These are phyloP conservation scores for Drosophila willistoni DNA, from an alignment of 1,140 invertebrate genomes.

Conservation along the genomic window DNA sequence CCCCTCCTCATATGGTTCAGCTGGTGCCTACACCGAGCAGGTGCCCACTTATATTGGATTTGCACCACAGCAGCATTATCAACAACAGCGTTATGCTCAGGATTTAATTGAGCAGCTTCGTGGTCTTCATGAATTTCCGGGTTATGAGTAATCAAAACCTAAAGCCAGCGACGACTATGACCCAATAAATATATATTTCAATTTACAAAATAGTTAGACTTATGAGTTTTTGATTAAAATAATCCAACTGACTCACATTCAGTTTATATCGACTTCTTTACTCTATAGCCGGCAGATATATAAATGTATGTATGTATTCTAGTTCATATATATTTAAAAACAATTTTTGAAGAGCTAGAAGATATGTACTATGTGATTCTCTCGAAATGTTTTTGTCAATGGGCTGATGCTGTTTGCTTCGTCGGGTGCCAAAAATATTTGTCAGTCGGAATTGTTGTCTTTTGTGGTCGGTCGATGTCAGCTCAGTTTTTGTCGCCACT, in stretches of 20 bases:
- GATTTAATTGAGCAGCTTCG: conserved; percentile 37
- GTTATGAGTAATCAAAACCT: conserved; percentile 29
- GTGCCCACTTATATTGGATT: conserved; percentile 45
- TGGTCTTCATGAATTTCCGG: conserved; percentile 33
- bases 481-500: conserved; percentile 32
- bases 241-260: conserved; percentile 19
- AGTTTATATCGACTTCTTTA: neutral
- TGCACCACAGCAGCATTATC: conserved; percentile 27
- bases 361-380: conserved; percentile 17
- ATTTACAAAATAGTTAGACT: too few relatives aligned
- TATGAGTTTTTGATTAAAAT: conserved; percentile 5
- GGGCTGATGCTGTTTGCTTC: conserved; percentile 28
- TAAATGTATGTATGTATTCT: neutral
- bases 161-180: neutral
- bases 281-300: conserved; percentile 1
- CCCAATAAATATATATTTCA: neutral
- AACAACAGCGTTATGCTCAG: conserved; percentile 11
- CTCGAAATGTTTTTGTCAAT: conserved; percentile 51
- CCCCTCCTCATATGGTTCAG: conserved; percentile 44
- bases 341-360: neutral
- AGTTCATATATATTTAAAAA: too few relatives aligned
- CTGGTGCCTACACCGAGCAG: conserved; percentile 66
- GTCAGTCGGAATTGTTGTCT: conserved; percentile 76
- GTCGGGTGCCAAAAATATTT: conserved; percentile 76
- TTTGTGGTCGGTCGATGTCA: conserved; percentile 60